Evolutionary conservation across 2,113 vertebrate species (phyloP).

Genomic region (Psophia crepitans): DNA sequence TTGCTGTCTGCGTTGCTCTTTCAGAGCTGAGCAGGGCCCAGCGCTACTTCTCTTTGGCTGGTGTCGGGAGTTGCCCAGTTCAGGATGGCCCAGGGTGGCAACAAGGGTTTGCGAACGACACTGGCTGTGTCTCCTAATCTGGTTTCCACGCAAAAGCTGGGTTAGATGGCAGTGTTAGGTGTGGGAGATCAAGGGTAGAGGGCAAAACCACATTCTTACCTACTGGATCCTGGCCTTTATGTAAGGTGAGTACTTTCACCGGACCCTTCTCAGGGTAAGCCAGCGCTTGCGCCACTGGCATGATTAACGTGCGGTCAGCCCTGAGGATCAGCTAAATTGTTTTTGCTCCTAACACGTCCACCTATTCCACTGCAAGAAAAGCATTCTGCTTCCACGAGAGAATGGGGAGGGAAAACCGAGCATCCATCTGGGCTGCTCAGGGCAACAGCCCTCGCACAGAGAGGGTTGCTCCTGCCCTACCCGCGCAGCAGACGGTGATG

Average conservation of each 20-base stretch:
- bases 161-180: background rate
- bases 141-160: background rate
- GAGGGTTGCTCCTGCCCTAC: background rate
- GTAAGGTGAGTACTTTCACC: background rate
- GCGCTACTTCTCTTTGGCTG: background rate
- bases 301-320: background rate
- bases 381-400: background rate
- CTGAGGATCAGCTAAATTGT: background rate
- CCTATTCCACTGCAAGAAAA: background rate
- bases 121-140: background rate
- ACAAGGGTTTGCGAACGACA: background rate
- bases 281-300: background rate
- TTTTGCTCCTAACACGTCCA: background rate
- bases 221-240: background rate
- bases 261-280: background rate
- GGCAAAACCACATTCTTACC: background rate
- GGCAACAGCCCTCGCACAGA: background rate
- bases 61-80: fast-evolving
- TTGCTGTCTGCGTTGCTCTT: background rate
- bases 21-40: background rate
- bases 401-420: background rate
- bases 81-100: background rate
- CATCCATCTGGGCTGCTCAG: background rate
- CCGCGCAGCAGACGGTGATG: background rate
- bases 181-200: background rate